phyloP scores from a whole-genome alignment of 2,797 vertebrate genomes.

The Phoebastria nigripes region DNA sequence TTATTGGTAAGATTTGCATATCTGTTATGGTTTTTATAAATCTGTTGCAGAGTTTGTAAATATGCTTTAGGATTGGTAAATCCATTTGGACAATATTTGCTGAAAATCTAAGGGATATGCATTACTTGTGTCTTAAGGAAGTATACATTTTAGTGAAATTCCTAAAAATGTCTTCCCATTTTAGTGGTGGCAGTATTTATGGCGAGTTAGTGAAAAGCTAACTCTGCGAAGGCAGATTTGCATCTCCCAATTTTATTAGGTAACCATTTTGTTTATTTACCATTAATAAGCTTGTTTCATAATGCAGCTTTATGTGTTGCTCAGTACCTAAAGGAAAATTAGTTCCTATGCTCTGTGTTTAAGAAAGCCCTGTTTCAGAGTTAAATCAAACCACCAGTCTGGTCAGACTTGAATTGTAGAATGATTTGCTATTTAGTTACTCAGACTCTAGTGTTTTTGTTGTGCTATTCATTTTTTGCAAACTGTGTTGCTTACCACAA shows the following conservation, averaged over 20 bases:
- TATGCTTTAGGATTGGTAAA: not conserved
- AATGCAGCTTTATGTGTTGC: not conserved
- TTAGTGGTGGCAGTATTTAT: not conserved
- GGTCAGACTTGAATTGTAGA: not conserved
- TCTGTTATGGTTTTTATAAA: conserved; percentile 17
- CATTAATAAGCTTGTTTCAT: not conserved
- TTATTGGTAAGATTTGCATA: not conserved
- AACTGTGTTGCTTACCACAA: not conserved
- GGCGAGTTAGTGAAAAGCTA: not conserved
- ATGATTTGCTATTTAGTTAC: not conserved
- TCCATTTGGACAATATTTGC: conserved; percentile 5
- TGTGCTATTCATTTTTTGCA: not conserved
- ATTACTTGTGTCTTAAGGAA: not conserved
- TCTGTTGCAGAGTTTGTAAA: conserved; percentile 19
- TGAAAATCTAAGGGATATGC: not conserved
- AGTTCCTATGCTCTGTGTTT: not conserved
- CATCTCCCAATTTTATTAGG: not conserved
- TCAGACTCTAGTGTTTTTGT: not conserved
- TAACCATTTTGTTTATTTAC: not conserved
- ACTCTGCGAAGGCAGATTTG: not conserved
- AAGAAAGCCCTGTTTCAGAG: not conserved
- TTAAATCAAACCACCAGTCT: not conserved
- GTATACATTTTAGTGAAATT: not conserved
- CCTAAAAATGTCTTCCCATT: not conserved
- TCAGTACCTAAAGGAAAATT: not conserved